Conservation (phyloP, 2,113 vertebrate genomes). For the Chaenogobius annularis region DNA sequence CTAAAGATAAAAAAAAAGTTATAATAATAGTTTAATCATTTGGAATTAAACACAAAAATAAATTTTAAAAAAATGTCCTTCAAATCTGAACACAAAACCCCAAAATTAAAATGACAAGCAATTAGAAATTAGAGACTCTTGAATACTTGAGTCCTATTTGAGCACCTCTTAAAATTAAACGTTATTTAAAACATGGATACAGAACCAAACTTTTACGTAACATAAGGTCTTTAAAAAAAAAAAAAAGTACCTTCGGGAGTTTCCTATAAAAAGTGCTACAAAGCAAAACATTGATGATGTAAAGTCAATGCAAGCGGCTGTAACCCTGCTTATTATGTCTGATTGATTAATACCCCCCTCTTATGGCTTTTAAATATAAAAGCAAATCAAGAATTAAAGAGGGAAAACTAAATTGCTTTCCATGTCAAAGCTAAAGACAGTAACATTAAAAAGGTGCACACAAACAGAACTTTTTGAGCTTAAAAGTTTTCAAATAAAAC, state of each 20-base stretch:
- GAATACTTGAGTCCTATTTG: too few species aligned
- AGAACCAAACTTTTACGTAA: neutral
- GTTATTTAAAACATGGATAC: neutral
- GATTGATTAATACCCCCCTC: neutral
- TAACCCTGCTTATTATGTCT: slow-evolving; percentile 1
- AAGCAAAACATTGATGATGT: slow-evolving; percentile 38
- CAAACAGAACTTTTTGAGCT: neutral
- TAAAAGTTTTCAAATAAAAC: neutral
- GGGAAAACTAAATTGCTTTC: too few species aligned
- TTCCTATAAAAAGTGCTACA: slow-evolving; percentile 12
- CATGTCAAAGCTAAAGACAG: neutral
- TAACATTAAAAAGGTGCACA: neutral
- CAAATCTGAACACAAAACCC: too few species aligned
- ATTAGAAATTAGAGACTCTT: too few species aligned
- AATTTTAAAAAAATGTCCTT: too few species aligned
- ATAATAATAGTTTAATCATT: too few species aligned
- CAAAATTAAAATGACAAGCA: too few species aligned
- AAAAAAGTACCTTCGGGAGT: neutral
- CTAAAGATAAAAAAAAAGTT: too few species aligned
- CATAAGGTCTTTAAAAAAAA: neutral
- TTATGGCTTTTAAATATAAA: neutral
- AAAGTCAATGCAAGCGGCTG: slow-evolving; percentile 31
- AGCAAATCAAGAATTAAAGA: neutral
- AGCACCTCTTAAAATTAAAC: neutral
- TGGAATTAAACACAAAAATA: too few species aligned